phyloP scores from a whole-genome alignment of 2,797 vertebrate species.

The Choloepus didactylus region DNA sequence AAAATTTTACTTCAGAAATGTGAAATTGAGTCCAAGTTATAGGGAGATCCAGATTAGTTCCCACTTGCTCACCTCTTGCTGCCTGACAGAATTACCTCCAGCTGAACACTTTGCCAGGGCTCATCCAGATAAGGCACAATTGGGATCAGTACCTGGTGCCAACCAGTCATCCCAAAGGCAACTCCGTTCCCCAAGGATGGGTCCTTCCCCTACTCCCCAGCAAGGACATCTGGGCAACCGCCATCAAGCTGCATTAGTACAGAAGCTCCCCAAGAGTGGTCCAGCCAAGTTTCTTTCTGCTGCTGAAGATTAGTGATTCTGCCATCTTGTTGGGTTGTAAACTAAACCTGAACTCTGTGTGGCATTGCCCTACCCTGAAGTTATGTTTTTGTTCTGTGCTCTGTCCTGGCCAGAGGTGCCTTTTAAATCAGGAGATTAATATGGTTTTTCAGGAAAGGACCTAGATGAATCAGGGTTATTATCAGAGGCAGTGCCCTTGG shows the following conservation, averaged over 20 bases:
- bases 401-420: constrained; percentile 35
- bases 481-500: not conserved
- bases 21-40: constrained; percentile 92
- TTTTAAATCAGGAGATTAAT: constrained; percentile 71
- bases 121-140: constrained; percentile 95
- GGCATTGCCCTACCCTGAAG: not conserved
- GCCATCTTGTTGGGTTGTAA: not conserved
- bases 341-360: not conserved
- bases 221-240: constrained; percentile 93
- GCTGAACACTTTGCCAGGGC: constrained; percentile 91
- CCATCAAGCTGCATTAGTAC: constrained; percentile 86
- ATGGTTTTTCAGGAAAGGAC: constrained; percentile 56
- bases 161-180: constrained; percentile 92
- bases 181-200: constrained; percentile 93
- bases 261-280: constrained; percentile 43
- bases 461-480: constrained; percentile 74
- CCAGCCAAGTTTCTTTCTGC: not conserved
- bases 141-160: constrained; percentile 95
- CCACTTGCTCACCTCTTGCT: constrained; percentile 89
- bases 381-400: not conserved
- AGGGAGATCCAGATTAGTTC: constrained; percentile 93
- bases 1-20: constrained; percentile 91
- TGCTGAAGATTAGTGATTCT: not conserved
- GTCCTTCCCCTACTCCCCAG: constrained; percentile 92
- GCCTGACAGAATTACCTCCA: constrained; percentile 93